Base-by-base conservation (phyloP, 2,888 invertebrate genomes). In the Pomacea canaliculata region DNA sequence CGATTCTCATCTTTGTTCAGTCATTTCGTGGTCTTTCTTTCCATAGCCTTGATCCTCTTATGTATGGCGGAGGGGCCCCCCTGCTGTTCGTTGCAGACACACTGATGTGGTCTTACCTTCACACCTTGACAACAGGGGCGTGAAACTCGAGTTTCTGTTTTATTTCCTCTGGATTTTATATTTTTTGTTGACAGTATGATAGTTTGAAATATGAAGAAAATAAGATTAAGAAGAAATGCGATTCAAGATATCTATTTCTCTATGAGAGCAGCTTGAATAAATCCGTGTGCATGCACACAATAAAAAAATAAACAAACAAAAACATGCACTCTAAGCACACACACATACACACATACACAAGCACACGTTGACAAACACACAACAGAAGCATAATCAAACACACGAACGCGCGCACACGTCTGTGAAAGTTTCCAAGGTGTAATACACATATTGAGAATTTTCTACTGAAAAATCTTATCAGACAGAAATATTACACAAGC, bases 291-390 rank as follows among this genome's bases (percentile, higher is more conserved):
- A 62, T 62, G 48, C 71, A 37, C 71, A 71, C 71, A 13, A 60
- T 48, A 46, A 37, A 60, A 60, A 71, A 60, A 37, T 48, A 71
- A 37, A 62, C 71, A 71, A 60, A 62, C 71, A 62, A 60, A 62
- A 37, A 71, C 71, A 60, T 46, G 37, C 71, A 71, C 62, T 18
- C 71, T 59, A 7, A 51, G 7, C 5, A n/a, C 1, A 48, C 37
- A 10, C 46, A 68, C 12, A 48, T 12, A 37, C 68, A 8, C 27
- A 37, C 68, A 68, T 12, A 68, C 27, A 68, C 68, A 37, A 10
- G 59, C 27, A 70, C 70, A 70, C 3, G 59, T 59, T 59, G n/a
- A 70, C 51, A 70, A 13, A 70, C 18, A 70, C 51, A 70, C 70
- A 70, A 18, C 51, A 70, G 18, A 70, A 12, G 49, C 16, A 51